Base-by-base conservation (phyloP, 2,113 vertebrate species). In the Trogon surrucura region DNA sequence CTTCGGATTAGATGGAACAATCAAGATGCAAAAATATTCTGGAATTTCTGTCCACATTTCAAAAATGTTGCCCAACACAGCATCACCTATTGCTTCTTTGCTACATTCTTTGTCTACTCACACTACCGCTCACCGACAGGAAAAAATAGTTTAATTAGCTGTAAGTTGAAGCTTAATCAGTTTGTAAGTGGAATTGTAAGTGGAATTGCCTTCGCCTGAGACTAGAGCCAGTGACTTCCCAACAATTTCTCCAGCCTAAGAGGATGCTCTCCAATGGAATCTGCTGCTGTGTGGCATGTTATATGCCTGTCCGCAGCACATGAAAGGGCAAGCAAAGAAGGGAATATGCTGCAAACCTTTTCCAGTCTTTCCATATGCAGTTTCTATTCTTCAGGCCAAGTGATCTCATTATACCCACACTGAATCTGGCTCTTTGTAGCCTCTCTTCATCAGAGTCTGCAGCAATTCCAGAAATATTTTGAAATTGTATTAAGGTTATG, bases 401-500 rank as follows among this genome's bases (percentile, higher is more conserved):
- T 58, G 86, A 81, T 88, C 83, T 93, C 83, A 91, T 83, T 83
- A 64, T 57, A 61, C 78, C 84, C 91, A 11, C 44, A 58, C 50
- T 89, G 85, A 89, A 69, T 79, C 86, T 80, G 86, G 61, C 88
- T 84, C 86, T 91, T 69, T 87, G 80, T 79, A 90, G 57, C 36
- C 47, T 92, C 73, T 30, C 10, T 92, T 85, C 84, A 66, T 25
- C 30, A 91, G 36, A 23, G 11, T 29, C 70, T 96, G 88, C 93
- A 95, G 51, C 36, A 72, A 92, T 91, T 91, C 83, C 65, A 89
- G 88, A 95, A 91, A 79, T 81, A 84, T 87, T 95, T 79, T 86
- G 36, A 89, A 92, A 26, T 25, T 48, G 38, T 13, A 23, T 13
- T 69, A 36, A 48, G 41, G 27, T 26, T 91, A 58, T 21, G 45